Percentiles rank a stretch among this genome's conserved stretches.
phyloP scores from a whole-genome alignment of 2,113 vertebrate genomes.

The Myotis brandtii region DNA sequence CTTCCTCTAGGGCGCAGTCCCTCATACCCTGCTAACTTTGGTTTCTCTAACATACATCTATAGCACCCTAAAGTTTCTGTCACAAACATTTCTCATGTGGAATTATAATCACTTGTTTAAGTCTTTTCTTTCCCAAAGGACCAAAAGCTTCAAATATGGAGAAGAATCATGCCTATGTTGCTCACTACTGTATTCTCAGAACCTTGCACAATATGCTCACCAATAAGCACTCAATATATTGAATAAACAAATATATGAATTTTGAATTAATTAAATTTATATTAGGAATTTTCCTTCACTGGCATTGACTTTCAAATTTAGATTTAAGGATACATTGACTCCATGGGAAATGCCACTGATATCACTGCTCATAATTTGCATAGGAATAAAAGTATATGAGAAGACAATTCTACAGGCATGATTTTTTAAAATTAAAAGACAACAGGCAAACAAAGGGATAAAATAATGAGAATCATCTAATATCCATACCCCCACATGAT shows the following conservation, averaged over 20 bases:
- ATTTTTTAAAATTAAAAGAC: background rate
- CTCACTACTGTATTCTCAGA: background rate
- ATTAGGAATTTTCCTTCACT: background rate
- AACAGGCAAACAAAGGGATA: background rate
- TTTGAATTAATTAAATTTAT: background rate
- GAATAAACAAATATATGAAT: background rate
- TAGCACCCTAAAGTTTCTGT: background rate
- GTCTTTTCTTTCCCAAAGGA: background rate
- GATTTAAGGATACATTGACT: background rate
- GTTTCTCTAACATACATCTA: background rate
- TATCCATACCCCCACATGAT: background rate
- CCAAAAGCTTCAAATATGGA: background rate
- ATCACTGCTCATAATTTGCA: background rate
- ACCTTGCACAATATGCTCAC: background rate
- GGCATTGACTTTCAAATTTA: background rate
- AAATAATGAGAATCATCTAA: background rate
- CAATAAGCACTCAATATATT: background rate
- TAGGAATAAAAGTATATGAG: background rate
- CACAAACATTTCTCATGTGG: background rate
- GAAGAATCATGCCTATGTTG: background rate
- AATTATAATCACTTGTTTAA: background rate
- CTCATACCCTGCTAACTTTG: background rate
- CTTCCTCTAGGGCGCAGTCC: background rate
- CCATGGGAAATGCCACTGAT: background rate
- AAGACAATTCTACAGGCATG: background rate